Conservation (phyloP, 2,113 vertebrate genomes). For the Coreoperca whiteheadi region DNA sequence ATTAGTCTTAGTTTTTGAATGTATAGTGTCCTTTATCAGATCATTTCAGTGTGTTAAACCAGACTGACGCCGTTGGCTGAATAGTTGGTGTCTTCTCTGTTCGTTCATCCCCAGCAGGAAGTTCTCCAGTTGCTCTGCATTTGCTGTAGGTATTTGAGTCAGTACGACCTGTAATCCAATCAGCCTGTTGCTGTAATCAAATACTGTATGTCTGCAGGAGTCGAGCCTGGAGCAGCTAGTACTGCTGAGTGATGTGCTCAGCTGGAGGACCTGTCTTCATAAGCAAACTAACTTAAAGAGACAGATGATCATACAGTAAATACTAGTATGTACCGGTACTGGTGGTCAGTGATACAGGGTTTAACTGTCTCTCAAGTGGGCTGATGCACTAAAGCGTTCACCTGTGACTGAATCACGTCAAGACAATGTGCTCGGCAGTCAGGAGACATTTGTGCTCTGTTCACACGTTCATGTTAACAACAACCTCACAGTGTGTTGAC, state of each 20-base stretch:
- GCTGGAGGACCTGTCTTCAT: conserved; percentile 63
- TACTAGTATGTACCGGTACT: not conserved
- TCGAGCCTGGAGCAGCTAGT: conserved; percentile 18
- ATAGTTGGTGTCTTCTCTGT: conserved; percentile 19
- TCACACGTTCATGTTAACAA: conserved; percentile 15
- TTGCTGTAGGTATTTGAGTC: conserved; percentile 68
- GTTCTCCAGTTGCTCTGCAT: conserved; percentile 53
- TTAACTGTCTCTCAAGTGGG: not conserved
- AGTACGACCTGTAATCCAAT: conserved; percentile 74
- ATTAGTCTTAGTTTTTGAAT: not conserved
- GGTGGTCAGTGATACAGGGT: not conserved
- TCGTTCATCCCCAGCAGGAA: conserved; percentile 52
- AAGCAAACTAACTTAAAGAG: conserved; percentile 38
- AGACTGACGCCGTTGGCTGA: not conserved
- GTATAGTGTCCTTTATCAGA: not conserved
- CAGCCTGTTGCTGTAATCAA: conserved; percentile 76
- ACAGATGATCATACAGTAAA: conserved; percentile 38
- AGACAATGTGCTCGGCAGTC: not conserved
- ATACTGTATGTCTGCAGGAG: conserved; percentile 68
- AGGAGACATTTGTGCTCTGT: not conserved
- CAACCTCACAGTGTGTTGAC: conserved; percentile 1
- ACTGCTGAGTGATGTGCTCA: conserved; percentile 77
- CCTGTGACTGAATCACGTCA: not conserved
- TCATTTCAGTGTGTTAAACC: not conserved
- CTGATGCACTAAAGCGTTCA: not conserved